phyloP scores from a whole-genome alignment of 2,797 vertebrate species.

The Pantherophis alleghaniensis region DNA sequence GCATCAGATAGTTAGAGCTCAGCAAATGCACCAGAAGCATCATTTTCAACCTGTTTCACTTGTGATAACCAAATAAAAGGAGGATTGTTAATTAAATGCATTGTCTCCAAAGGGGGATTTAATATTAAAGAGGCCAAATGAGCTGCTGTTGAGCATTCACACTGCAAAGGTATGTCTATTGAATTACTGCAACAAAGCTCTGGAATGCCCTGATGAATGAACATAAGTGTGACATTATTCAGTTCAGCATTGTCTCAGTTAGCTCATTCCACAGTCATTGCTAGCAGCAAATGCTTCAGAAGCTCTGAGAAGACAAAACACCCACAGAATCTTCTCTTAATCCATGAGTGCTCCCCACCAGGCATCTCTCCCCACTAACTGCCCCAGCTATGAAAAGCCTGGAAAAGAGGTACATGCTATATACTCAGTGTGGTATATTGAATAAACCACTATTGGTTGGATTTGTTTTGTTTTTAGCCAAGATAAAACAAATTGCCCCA shows the following conservation, averaged over 20 bases:
- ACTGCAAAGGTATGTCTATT: neutral
- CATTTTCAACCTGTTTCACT: slow-evolving; percentile 11
- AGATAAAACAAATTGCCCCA: neutral
- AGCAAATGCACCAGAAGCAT: neutral
- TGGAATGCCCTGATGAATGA: neutral
- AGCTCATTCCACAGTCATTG: neutral
- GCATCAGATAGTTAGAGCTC: neutral
- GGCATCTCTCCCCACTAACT: neutral
- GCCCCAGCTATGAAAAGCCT: neutral
- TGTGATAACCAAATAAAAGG: slow-evolving; percentile 27
- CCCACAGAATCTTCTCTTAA: neutral
- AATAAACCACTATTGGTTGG: neutral
- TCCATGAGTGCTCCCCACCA: neutral
- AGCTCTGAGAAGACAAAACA: neutral
- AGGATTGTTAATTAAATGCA: slow-evolving; percentile 31
- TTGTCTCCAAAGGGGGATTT: slow-evolving; percentile 1
- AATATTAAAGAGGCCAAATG: slow-evolving; percentile 7
- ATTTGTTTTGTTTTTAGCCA: neutral
- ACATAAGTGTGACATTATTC: neutral
- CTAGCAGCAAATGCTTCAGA: neutral
- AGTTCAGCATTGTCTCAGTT: neutral
- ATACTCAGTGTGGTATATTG: neutral
- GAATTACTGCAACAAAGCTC: slow-evolving; percentile 3
- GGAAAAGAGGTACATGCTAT: neutral
- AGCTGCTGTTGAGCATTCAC: neutral